phyloP scores from a whole-genome alignment of 2,888 invertebrate species.

The Conchocele bisecta region DNA sequence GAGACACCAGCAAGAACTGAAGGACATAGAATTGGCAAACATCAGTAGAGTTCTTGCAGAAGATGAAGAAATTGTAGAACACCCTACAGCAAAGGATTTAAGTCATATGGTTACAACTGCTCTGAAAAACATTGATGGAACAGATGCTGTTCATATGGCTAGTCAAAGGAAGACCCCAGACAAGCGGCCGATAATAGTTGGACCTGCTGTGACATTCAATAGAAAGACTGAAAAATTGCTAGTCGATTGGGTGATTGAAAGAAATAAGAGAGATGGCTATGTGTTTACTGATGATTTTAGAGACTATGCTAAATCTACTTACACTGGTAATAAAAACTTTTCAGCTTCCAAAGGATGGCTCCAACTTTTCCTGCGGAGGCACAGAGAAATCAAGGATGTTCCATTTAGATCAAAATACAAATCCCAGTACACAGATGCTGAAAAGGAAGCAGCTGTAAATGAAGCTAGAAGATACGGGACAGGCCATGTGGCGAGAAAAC shows the following conservation, averaged over 20 bases:
- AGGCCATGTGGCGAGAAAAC: not conserved
- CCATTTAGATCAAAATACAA: conserved; percentile 55
- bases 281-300: conserved; percentile 58
- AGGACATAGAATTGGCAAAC: conserved; percentile 43
- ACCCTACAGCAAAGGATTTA: too few species aligned
- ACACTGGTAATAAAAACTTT: conserved; percentile 50
- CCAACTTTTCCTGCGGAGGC: conserved; percentile 52
- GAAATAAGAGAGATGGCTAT: conserved; percentile 43
- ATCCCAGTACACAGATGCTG: conserved; percentile 45
- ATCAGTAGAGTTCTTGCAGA: conserved; percentile 46
- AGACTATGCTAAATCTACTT: conserved; percentile 46
- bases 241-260: conserved; percentile 49
- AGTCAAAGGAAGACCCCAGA: not conserved
- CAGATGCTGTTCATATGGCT: too few species aligned
- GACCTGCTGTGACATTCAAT: conserved; percentile 23
- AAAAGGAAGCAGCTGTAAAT: conserved; percentile 40
- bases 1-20: conserved; percentile 39
- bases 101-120: too few species aligned
- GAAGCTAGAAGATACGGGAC: conserved; percentile 46
- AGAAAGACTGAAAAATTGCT: conserved; percentile 50
- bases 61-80: conserved; percentile 31
- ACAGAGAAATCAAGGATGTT: conserved; percentile 36
- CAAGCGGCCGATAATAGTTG: not conserved
- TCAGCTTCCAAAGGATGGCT: conserved; percentile 55
- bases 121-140: too few species aligned